Evolutionary conservation across 2,797 vertebrate genomes (phyloP).

Genomic region (Pteropus rufus): DNA sequence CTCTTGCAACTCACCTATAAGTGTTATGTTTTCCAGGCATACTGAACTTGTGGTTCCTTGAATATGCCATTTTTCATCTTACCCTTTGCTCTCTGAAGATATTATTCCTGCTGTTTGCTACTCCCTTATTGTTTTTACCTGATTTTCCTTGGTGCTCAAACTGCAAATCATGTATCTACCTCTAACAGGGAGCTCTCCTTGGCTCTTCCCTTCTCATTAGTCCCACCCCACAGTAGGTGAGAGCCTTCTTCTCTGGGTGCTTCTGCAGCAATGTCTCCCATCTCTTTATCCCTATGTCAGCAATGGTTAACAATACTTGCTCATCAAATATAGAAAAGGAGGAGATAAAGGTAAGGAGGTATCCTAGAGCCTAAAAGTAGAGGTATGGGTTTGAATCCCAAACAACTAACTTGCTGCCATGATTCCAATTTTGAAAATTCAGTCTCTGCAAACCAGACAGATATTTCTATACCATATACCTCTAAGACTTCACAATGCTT

Average conservation of each 20-base stretch:
- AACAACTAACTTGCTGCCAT: neutral
- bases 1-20: neutral
- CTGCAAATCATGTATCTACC: neutral
- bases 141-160: neutral
- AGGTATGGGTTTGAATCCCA: neutral
- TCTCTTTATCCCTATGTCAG: neutral
- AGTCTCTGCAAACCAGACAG: neutral
- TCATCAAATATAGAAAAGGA: neutral
- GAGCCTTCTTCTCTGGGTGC: neutral
- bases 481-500: neutral
- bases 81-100: neutral
- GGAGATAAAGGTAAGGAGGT: neutral
- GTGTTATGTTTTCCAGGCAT: neutral
- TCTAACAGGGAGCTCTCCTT: neutral
- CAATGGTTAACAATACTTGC: neutral
- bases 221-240: neutral
- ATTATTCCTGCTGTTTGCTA: neutral
- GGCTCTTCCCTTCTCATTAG: neutral
- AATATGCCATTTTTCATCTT: neutral
- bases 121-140: neutral
- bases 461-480: neutral
- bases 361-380: neutral
- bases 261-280: neutral
- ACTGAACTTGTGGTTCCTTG: neutral
- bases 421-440: conserved; percentile 5